Evolutionary conservation across 2,888 invertebrate species (phyloP).

Genomic region (Napeogenes sylphis): DNA sequence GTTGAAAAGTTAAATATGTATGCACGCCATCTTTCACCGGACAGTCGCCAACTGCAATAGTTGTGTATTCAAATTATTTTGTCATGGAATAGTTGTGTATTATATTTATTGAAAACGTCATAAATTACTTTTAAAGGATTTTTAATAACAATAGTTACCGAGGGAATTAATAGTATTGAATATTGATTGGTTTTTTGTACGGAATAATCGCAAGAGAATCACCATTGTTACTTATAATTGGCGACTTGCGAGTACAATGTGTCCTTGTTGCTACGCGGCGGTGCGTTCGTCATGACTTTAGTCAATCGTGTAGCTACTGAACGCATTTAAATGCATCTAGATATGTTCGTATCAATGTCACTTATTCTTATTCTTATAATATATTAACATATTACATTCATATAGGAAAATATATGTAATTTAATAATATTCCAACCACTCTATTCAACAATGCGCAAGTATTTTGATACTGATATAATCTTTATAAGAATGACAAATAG

Average conservation of each 20-base stretch:
- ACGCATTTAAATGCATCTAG: not conserved
- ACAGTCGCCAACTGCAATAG: not conserved
- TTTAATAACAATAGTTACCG: not conserved
- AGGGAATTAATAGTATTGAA: slow-evolving; percentile 15
- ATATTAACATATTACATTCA: not conserved
- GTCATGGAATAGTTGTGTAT: not conserved
- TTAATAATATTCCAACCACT: not conserved
- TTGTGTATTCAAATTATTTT: too few relatives aligned
- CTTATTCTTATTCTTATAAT: too few relatives aligned
- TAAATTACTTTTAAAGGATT: too few relatives aligned
- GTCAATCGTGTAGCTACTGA: not conserved
- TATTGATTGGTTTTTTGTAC: slow-evolving; percentile 30
- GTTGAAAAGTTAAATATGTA: slow-evolving; percentile 6
- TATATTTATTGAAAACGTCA: not conserved
- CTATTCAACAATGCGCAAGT: not conserved
- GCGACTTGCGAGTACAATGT: slow-evolving; percentile 49
- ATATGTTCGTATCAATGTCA: not conserved
- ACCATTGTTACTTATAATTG: slow-evolving; percentile 58
- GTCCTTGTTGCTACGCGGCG: slow-evolving; percentile 49
- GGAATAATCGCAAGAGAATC: slow-evolving; percentile 40
- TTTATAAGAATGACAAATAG: too few relatives aligned
- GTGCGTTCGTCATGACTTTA: slow-evolving; percentile 35
- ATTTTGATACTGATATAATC: too few relatives aligned
- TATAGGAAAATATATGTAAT: not conserved
- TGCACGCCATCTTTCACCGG: slow-evolving; percentile 1